A percentile compares a stretch with the other conserved stretches of the same genome.
phyloP scores from a whole-genome alignment of 2,797 vertebrate genomes.

The Centropyge bicolor region DNA sequence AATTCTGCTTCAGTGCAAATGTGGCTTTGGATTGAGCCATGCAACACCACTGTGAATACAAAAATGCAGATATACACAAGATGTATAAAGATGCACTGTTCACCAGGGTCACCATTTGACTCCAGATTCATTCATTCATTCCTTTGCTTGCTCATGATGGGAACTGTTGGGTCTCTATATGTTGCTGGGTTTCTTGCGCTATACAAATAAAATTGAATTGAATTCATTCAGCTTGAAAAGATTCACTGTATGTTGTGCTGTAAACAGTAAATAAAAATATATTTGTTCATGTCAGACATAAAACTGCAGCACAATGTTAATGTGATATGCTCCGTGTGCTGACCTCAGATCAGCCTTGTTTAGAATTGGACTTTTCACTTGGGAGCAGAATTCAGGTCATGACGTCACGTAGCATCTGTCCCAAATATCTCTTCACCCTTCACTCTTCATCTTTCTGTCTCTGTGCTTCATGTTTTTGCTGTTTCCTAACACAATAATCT shows the following conservation, averaged over 20 bases:
- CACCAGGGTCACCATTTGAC: background rate
- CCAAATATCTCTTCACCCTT: background rate
- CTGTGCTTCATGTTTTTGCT: background rate
- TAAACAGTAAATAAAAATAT: background rate
- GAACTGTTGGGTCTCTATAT: no score
- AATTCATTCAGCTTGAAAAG: background rate
- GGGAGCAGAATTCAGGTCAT: conserved; percentile 7
- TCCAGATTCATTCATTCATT: background rate
- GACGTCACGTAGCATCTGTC: background rate
- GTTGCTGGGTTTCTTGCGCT: no score
- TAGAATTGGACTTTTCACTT: background rate
- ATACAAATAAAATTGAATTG: no score
- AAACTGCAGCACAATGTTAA: background rate
- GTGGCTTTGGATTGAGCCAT: background rate
- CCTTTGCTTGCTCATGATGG: no score
- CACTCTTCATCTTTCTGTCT: background rate
- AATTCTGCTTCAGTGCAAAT: background rate
- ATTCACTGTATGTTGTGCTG: background rate
- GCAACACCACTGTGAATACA: background rate
- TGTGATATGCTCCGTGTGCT: background rate
- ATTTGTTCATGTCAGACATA: background rate
- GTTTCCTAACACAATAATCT: background rate
- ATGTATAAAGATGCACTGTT: background rate
- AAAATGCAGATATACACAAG: background rate
- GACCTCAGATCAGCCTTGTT: background rate